These are phyloP conservation scores for Catocala nupta DNA, from an alignment of 2,888 invertebrate genomes.

Conservation along the genomic window DNA sequence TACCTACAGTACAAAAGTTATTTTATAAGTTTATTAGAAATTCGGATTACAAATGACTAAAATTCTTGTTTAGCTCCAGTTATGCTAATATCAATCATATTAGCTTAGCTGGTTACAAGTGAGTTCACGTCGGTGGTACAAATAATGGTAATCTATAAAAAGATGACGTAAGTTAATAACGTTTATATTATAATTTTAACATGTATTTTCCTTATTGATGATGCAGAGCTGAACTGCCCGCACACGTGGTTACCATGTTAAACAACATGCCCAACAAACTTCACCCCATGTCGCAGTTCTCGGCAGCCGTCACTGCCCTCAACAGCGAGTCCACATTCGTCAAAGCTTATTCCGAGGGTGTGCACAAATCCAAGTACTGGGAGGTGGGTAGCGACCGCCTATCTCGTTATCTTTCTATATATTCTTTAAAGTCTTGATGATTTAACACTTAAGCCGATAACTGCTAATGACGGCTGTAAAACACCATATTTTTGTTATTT, in stretches of 20 bases:
- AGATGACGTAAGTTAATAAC: no score
- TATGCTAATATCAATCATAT: no score
- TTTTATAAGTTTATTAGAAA: no score
- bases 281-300: slow-evolving; percentile 98
- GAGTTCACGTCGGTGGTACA: no score
- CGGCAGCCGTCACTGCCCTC: slow-evolving; percentile 95
- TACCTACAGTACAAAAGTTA: no score
- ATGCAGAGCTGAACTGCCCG: slow-evolving; percentile 93
- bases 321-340: slow-evolving; percentile 97
- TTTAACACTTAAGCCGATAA: no score
- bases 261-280: slow-evolving; percentile 96
- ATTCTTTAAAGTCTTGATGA: background rate
- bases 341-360: slow-evolving; percentile 95
- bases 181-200: background rate
- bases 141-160: no score
- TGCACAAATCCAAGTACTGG: slow-evolving; percentile 97
- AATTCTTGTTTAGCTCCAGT: no score
- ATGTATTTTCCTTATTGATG: background rate
- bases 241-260: slow-evolving; percentile 97
- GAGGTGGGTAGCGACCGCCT: slow-evolving; percentile 81
- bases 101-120: no score
- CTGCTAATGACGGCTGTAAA: no score
- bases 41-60: no score
- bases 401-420: background rate
- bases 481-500: no score